Evolutionary conservation across 1,140 invertebrate species (phyloP), one percentile per base, ranked within the genome.

Genomic region (Condylostylus longicornis): DNA sequence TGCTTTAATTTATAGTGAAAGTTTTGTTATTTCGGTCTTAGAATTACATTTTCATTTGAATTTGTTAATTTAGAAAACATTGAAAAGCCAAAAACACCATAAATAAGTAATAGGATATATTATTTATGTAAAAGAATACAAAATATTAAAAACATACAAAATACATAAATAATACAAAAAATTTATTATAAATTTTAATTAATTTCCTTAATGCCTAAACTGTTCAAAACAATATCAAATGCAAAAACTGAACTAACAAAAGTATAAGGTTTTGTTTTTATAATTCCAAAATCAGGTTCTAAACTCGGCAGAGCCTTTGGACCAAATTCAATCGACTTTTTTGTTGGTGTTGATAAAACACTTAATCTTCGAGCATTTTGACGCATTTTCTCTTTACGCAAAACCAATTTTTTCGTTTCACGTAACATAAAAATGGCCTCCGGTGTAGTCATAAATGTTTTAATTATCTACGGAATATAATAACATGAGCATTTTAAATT

Each of bases 311-410:
- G 18, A 5, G 54, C 32, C 19, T 42, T 39, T 14, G 42, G 38
- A 2, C 40, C 35, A 33, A 58, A 58, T 17, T 14, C 37, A 7
- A 35, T 33, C 3, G 33, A 28, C 14, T 48, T 48, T 3, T 22
- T 20, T 4, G 10, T 25, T 12, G 27, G 37, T 29, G 25, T 29
- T 8, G 29, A 38, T 10, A 18, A 2, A 9, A 6, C 18, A 33
- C 23, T 9, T 28, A 32, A 5, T 42, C 4, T 58, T 12, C 55
- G 51, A 5, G 46, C 40, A 45, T 60, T 61, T 34, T 53, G 46
- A 35, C 56, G 51, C 58, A 61, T 61, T 14, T 54, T 54, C 38
- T 61, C 57, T 38, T 61, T 61, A 21, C 58, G 53, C 4, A 47
- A 48, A 7, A 61, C 58, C 12, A 60, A 44, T 28, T 58, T 58